Percentiles rank a stretch among this genome's conserved stretches.
Evolutionary conservation across 1,140 invertebrate genomes (phyloP).

Genomic region (Lasioglossum albipes): DNA sequence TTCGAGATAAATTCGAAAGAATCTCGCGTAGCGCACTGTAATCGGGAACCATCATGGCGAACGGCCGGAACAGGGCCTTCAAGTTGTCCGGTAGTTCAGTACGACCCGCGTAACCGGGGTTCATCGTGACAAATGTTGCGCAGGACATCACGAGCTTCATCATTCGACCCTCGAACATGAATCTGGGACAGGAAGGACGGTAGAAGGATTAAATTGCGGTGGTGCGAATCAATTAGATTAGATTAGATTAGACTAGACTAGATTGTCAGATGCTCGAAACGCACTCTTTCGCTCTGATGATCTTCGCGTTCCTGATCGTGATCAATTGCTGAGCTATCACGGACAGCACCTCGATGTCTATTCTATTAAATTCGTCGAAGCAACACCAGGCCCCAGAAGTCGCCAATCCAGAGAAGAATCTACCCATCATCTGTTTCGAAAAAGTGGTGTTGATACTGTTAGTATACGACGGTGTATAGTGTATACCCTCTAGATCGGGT

Average conservation of each 20-base stretch:
- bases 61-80: constrained; percentile 92
- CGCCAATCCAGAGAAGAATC: constrained; percentile 92
- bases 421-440: constrained; percentile 87
- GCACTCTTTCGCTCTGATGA: constrained; percentile 83
- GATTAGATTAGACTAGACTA: no score
- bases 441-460: no score
- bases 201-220: no score
- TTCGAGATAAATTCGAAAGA: neutral
- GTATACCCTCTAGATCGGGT: no score
- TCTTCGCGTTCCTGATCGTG: constrained; percentile 88
- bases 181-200: constrained; percentile 76
- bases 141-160: constrained; percentile 92
- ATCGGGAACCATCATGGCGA: constrained; percentile 97
- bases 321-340: constrained; percentile 93
- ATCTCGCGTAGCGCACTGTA: constrained; percentile 82
- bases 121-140: constrained; percentile 95
- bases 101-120: constrained; percentile 93
- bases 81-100: constrained; percentile 91
- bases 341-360: constrained; percentile 94
- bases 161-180: constrained; percentile 94
- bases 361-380: constrained; percentile 95
- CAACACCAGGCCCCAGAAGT: constrained; percentile 95
- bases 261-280: no score
- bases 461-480: no score
- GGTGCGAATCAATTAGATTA: no score